phyloP scores from a whole-genome alignment of 1,140 invertebrate genomes.

The Oscheius sp. region DNA sequence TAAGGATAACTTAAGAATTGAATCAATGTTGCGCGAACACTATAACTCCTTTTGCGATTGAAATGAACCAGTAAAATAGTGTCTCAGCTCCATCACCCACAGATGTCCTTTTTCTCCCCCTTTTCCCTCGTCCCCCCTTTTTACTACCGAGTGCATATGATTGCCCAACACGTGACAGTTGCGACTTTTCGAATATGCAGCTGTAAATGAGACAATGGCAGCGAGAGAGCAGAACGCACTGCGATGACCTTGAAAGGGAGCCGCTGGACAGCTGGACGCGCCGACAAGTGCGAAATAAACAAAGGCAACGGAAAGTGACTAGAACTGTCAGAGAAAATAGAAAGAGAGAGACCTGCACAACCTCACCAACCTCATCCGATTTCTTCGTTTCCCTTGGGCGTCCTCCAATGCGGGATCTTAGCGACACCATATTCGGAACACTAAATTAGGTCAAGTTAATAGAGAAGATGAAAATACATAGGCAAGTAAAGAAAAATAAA shows the following conservation, averaged over 20 bases:
- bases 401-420: no score
- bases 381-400: neutral
- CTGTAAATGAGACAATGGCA: constrained; percentile 1
- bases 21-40: no score
- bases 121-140: neutral
- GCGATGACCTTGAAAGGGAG: constrained; percentile 15
- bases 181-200: neutral
- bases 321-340: neutral
- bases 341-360: neutral
- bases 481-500: no score
- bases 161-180: neutral
- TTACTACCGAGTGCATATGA: neutral
- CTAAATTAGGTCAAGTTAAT: no score
- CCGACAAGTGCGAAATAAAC: no score
- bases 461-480: no score
- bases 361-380: neutral
- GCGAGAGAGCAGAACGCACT: constrained; percentile 9
- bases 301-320: neutral
- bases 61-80: no score
- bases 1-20: no score
- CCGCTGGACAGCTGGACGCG: no score
- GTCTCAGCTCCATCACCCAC: neutral
- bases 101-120: neutral
- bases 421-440: no score
- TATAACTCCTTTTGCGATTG: no score